Base-by-base conservation (phyloP, 2,113 vertebrate species). In the Scomber japonicus region DNA sequence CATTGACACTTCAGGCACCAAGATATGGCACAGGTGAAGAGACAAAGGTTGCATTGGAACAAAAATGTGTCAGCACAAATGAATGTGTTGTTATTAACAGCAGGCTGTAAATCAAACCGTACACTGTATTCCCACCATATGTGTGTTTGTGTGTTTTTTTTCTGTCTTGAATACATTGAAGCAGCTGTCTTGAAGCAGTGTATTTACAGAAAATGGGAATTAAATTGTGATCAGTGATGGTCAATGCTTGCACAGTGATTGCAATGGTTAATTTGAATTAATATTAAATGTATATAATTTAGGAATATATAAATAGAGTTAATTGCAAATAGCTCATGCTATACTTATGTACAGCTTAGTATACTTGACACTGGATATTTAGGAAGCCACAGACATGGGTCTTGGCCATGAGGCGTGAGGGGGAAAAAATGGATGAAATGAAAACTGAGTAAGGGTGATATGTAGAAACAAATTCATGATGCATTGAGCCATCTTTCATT, bases 51-150 rank as follows among this genome's bases (percentile, higher is more conserved):
- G 80, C 82, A 71, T 84, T 14, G 30, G 71, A 83, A 78, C 80
- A 91, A 76, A 87, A 89, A 85, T 71, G 75, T 91, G 86, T 89
- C 90, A 87, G 87, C 79, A 86, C 80, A 91, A 91, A 88, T 78
- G 84, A 63, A 56, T 86, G 67, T 87, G 83, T 88, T 48, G 74
- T 50, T 81, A 88, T 87, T 78, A 89, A 84, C 78, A 79, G 65
- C 54, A 0, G 1, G 10, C 60, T 59, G 54, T 51, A 78, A 88
- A 90, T 89, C 83, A 85, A 87, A 86, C 80, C 71, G 61, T 80
- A 61, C 30, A 60, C 66, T 72, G 54, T 54, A 78, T 81, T 83
- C 71, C 75, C 4, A 4, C 49, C 67, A 55, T 48, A 79, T 63
- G 74, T 80, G 80, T 45, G 19, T 31, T 57, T 57, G 48, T 73